Evolutionary conservation across 2,888 invertebrate species (phyloP), one percentile per base, ranked within the genome.

Genomic region (Rotaria socialis): DNA sequence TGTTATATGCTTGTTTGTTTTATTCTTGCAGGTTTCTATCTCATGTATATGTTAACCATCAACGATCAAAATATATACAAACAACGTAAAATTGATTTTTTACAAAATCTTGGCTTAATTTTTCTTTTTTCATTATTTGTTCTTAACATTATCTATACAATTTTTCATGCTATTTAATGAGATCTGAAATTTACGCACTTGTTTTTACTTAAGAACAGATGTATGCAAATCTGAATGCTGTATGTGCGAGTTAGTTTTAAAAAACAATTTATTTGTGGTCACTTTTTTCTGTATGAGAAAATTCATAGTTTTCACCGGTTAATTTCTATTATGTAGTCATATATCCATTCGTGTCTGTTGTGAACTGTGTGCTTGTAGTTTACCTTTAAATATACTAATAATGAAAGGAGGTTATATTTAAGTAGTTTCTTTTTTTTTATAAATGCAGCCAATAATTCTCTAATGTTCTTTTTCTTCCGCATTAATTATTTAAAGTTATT

Each of bases 21-120:
- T 80, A 47, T 80, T 80, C 43, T 80, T 80, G 10, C 47, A 80
- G 80, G 47, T 41, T 80, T 80, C 47, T 80, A 80, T 47, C 47
- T 80, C 3, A 80, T 80, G 80, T 80, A 80, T 80, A n/a, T 80
- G 47, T 41, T 80, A 80, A 43, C 80, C 24, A 47, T 80, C 43
- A 80, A 80, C 47, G 43, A 80, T 47, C 43, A 80, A 11, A n/a
- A 47, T 80, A 5, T 8, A n/a, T 47, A 47, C 80, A 80, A 80
- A 80, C 80, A 80, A 10, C 80, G 43, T n/a, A 80, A 80, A 80
- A 47, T 11, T 43, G 80, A 80, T 47, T 80, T 80, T 80, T 24
- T 80, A 24, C 47, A 43, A 80, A 80, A 80, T n/a, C 24, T 80
- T 47, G 80, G 80, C 43, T 80, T 80, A 47, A 80, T 80, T 14